Evolutionary conservation across 2,113 vertebrate species (phyloP), one percentile per base, ranked within the genome.

Genomic region (Baryphthengus martii): DNA sequence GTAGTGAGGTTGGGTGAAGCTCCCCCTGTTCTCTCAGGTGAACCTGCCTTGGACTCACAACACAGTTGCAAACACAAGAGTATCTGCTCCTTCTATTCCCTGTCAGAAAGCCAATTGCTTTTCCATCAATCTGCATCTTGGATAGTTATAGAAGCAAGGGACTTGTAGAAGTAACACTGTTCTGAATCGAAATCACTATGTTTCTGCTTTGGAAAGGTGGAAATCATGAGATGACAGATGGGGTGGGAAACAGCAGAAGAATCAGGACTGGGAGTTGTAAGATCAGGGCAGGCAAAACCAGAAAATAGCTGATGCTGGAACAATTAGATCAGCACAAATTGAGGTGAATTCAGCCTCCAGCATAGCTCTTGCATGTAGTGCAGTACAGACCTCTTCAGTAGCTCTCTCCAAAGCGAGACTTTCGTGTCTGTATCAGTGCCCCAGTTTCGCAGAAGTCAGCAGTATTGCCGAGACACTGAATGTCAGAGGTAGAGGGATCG

Each of bases 381-480:
- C 71, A 85, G 88, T 40, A 19, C 45, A 26, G 39, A 74, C 14
- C 59, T 84, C 71, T 65, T 74, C 28, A 74, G 88, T 0, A 63
- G 56, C 75, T 90, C 26, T 13, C 50, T 62, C 72, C 56, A 68
- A 59, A 81, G 82, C 6, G 2, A 9, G 45, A 40, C 85, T 93
- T 93, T 84, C 61, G 88, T 61, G 95, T 66, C 33, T 52, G 49
- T 55, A 26, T 68, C 23, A 9, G 52, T 56, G 82, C 65, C 83
- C 28, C 65, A 21, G 88, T 94, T 94, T 84, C 6, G 12, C 79
- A 86, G 56, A 4, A 86, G 75, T 94, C 93, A 94, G 93, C 95
- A 94, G 24, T 12, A 42, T 49, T 77, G 47, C 90, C 52, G 88
- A 90, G 68, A 42, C 74, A 47, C 49, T 75, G 89, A 92, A 87